A percentile compares a stretch with the other conserved stretches of the same genome.
Conservation (phyloP, 2,888 invertebrate genomes). For the Tetrapedia diversipes region DNA sequence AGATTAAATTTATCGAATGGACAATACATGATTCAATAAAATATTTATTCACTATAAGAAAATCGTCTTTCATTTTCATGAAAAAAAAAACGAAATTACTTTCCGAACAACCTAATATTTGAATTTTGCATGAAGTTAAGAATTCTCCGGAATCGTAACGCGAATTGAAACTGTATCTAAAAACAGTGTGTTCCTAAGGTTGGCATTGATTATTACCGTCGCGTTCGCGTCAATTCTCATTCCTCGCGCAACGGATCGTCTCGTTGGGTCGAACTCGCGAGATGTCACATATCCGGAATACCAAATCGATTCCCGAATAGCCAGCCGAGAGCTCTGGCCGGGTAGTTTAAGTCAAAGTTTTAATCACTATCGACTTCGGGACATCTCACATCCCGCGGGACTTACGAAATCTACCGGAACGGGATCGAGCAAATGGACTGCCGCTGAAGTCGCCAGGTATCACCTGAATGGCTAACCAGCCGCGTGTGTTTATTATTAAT, state of each 20-base stretch:
- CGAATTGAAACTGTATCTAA: neutral
- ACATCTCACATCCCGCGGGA: constrained; percentile 72
- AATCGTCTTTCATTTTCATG: too few species aligned
- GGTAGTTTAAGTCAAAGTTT: constrained; percentile 79
- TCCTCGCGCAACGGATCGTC: constrained; percentile 60
- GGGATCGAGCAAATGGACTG: constrained; percentile 68
- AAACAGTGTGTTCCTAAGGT: constrained; percentile 17
- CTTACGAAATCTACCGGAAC: constrained; percentile 66
- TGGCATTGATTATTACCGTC: constrained; percentile 58
- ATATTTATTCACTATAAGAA: too few species aligned
- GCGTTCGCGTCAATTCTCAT: constrained; percentile 61
- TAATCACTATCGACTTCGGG: constrained; percentile 80
- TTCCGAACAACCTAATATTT: too few species aligned
- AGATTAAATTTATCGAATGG: too few species aligned
- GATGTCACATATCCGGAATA: constrained; percentile 75
- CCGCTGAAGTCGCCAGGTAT: constrained; percentile 58
- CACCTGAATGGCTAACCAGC: constrained; percentile 61
- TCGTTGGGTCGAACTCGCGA: constrained; percentile 61
- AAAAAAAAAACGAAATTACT: too few species aligned
- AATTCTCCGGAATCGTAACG: neutral
- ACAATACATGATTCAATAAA: too few species aligned
- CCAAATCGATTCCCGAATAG: constrained; percentile 76
- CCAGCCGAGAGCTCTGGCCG: constrained; percentile 69
- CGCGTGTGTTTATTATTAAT: constrained; percentile 76
- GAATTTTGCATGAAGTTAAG: too few species aligned